Evolutionary conservation across 2,888 invertebrate species (phyloP).

Genomic region (Quadriops clusia): DNA sequence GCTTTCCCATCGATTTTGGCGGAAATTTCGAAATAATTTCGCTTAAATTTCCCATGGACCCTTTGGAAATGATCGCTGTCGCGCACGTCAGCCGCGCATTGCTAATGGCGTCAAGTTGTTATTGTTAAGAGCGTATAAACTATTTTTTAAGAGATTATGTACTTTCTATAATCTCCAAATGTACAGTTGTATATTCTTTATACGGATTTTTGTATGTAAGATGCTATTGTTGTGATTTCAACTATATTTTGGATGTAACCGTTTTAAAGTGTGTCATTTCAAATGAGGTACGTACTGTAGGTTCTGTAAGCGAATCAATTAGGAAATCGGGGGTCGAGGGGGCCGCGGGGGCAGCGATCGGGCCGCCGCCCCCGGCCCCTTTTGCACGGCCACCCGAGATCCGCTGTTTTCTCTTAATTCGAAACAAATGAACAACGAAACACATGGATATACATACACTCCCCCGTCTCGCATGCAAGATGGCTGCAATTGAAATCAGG

Average conservation of each 20-base stretch:
- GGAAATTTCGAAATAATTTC: too few relatives aligned
- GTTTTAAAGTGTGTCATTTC: conserved; percentile 60
- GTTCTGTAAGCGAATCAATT: conserved; percentile 39
- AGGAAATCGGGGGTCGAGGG: conserved; percentile 23
- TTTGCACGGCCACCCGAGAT: conserved; percentile 1
- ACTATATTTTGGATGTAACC: conserved; percentile 14
- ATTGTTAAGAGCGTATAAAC: conserved; percentile 88
- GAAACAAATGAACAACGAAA: conserved; percentile 35
- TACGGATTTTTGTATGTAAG: conserved; percentile 41
- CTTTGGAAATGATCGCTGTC: too few relatives aligned
- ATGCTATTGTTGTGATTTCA: conserved; percentile 41
- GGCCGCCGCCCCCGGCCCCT: background rate
- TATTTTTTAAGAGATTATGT: conserved; percentile 58
- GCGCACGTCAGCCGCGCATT: conserved; percentile 77
- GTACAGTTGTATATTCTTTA: conserved; percentile 43
- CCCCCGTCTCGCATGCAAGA: conserved; percentile 38
- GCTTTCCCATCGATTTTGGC: too few relatives aligned
- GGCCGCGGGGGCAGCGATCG: conserved; percentile 10
- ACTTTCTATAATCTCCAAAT: conserved; percentile 51
- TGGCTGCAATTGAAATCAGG: conserved; percentile 37
- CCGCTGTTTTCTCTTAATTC: conserved; percentile 20
- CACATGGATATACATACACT: conserved; percentile 38
- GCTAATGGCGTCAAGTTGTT: conserved; percentile 99
- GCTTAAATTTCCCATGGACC: background rate
- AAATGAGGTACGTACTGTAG: conserved; percentile 54